These are phyloP conservation scores for Sarcoramphus papa DNA, from an alignment of 2,797 vertebrate species.

Conservation along the genomic window DNA sequence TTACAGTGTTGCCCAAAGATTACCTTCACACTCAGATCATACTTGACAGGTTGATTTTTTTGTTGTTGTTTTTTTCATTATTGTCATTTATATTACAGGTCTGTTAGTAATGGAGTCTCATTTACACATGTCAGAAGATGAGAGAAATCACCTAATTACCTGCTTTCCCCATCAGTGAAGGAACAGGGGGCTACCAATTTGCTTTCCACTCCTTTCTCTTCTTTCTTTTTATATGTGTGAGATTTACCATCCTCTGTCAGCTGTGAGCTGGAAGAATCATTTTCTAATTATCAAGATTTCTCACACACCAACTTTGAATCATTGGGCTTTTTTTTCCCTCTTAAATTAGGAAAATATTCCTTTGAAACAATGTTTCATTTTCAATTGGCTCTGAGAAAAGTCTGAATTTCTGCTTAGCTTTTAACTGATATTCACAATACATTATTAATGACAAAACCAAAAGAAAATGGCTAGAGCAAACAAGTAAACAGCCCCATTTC, in stretches of 20 bases:
- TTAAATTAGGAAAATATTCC: conserved; percentile 46
- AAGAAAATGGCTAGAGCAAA: conserved; percentile 23
- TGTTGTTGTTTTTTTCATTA: conserved; percentile 13
- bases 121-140: conserved; percentile 63
- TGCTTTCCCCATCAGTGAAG: conserved; percentile 34
- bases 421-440: conserved; percentile 41
- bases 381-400: not conserved
- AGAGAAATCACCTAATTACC: conserved; percentile 71
- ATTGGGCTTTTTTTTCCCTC: not conserved
- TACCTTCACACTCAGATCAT: not conserved
- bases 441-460: conserved; percentile 42
- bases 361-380: conserved; percentile 38
- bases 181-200: conserved; percentile 17
- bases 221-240: not conserved
- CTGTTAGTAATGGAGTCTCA: conserved; percentile 49
- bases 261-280: conserved; percentile 52
- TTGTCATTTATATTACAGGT: conserved; percentile 46
- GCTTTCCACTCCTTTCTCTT: conserved; percentile 1
- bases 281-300: conserved; percentile 61
- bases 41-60: not conserved
- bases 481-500: conserved; percentile 38
- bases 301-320: conserved; percentile 20
- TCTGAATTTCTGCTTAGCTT: conserved; percentile 4
- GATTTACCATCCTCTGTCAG: conserved; percentile 47
- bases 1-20: not conserved